phyloP scores from a whole-genome alignment of 2,888 invertebrate genomes.

The Pyrgus malvae region DNA sequence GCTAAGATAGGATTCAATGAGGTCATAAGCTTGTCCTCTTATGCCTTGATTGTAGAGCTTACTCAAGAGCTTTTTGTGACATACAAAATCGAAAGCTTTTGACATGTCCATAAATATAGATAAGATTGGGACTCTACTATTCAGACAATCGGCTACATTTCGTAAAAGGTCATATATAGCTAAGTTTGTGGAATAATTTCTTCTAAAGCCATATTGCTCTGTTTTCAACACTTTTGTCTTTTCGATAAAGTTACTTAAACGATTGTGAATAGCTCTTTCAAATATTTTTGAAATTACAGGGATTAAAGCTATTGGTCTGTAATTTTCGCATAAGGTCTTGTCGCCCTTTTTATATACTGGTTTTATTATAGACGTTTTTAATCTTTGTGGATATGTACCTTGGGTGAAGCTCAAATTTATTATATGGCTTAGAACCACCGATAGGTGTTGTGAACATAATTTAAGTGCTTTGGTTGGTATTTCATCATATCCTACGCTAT shows the following conservation, averaged over 20 bases:
- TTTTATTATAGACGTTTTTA: conserved; percentile 20
- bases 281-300: conserved; percentile 15
- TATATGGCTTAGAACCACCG: neutral
- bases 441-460: neutral
- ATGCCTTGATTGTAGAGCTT: conserved; percentile 19
- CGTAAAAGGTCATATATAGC: conserved; percentile 10
- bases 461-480: conserved; percentile 1
- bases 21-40: conserved; percentile 10
- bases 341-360: conserved; percentile 14
- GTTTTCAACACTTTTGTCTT: neutral
- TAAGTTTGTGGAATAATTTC: conserved; percentile 11
- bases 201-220: conserved; percentile 17
- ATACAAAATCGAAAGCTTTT: conserved; percentile 32
- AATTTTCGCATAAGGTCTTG: conserved; percentile 1
- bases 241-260: neutral
- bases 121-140: neutral
- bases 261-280: conserved; percentile 10
- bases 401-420: conserved; percentile 12
- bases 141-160: conserved; percentile 1
- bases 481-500: conserved; percentile 12
- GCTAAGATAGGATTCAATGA: conserved; percentile 28
- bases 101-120: conserved; percentile 32
- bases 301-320: conserved; percentile 17
- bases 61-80: conserved; percentile 24
- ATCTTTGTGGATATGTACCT: conserved; percentile 3